A percentile compares a stretch with the other conserved stretches of the same genome.
Conservation (phyloP, 2,797 vertebrate genomes). For the Brotula barbata region DNA sequence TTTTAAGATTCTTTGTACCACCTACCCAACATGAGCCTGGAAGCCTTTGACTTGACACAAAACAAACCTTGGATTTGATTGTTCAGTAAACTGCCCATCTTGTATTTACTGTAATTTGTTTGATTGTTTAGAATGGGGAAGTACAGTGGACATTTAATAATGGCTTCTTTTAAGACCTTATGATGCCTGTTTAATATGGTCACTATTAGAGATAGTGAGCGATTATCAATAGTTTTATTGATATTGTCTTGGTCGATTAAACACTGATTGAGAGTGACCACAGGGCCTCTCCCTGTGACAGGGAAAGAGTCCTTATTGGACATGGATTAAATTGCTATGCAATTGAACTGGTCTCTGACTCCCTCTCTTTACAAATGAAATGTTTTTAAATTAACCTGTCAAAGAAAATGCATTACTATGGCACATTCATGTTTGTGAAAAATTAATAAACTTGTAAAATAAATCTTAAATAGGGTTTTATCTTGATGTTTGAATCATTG, state of each 20-base stretch:
- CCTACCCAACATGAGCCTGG: constrained; percentile 73
- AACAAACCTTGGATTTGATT: constrained; percentile 73
- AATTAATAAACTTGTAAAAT: constrained; percentile 73
- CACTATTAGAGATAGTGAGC: constrained; percentile 79
- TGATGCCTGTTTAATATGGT: constrained; percentile 76
- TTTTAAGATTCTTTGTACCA: constrained; percentile 72
- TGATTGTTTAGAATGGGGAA: constrained; percentile 73
- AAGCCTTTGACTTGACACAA: constrained; percentile 76
- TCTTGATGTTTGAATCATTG: constrained; percentile 55
- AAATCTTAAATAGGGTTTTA: constrained; percentile 65
- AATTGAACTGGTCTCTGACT: constrained; percentile 86
- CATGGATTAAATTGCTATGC: constrained; percentile 88
- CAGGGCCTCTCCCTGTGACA: constrained; percentile 79
- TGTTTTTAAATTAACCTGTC: constrained; percentile 79
- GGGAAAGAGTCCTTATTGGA: constrained; percentile 81
- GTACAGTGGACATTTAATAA: constrained; percentile 74
- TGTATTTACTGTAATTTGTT: constrained; percentile 78
- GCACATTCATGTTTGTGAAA: constrained; percentile 75
- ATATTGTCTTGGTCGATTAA: constrained; percentile 78
- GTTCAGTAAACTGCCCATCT: constrained; percentile 70
- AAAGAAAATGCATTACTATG: constrained; percentile 72
- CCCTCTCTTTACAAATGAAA: constrained; percentile 79
- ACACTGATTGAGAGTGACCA: constrained; percentile 77
- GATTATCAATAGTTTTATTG: constrained; percentile 81
- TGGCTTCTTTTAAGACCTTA: constrained; percentile 76